phyloP scores from a whole-genome alignment of 2,888 invertebrate genomes.

The Tethea ocularis region DNA sequence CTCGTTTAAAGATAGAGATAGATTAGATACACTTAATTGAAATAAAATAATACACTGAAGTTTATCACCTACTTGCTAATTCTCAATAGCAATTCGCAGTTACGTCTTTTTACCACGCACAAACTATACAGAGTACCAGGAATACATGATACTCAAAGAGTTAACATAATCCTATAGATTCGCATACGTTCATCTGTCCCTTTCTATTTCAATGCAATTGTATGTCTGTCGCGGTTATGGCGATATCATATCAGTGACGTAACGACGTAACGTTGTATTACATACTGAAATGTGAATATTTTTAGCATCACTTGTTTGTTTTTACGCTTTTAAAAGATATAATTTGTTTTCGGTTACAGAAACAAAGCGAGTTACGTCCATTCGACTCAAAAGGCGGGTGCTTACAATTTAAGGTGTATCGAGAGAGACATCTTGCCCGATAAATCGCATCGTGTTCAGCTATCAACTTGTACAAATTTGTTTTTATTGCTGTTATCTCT shows the following conservation, averaged over 20 bases:
- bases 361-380: conserved; percentile 28
- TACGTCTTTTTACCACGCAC: conserved; percentile 10
- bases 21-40: too few relatives aligned
- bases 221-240: not conserved
- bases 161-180: not conserved
- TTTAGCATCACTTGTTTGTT: conserved; percentile 9
- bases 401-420: conserved; percentile 64
- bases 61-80: not conserved
- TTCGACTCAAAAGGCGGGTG: conserved; percentile 25
- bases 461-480: conserved; percentile 74
- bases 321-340: conserved; percentile 10
- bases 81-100: not conserved
- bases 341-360: conserved; percentile 33
- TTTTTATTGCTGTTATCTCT: conserved; percentile 77
- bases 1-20: too few relatives aligned
- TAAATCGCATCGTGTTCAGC: conserved; percentile 71
- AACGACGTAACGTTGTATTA: not conserved
- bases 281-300: conserved; percentile 10
- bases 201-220: not conserved
- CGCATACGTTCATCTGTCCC: not conserved
- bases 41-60: too few relatives aligned
- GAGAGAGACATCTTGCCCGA: conserved; percentile 72
- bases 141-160: conserved; percentile 1
- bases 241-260: not conserved
- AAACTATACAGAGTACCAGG: conserved; percentile 10